Evolutionary conservation across 2,797 vertebrate species (phyloP), one percentile per base, ranked within the genome.

Genomic region (Neopelma chrysocephalum): DNA sequence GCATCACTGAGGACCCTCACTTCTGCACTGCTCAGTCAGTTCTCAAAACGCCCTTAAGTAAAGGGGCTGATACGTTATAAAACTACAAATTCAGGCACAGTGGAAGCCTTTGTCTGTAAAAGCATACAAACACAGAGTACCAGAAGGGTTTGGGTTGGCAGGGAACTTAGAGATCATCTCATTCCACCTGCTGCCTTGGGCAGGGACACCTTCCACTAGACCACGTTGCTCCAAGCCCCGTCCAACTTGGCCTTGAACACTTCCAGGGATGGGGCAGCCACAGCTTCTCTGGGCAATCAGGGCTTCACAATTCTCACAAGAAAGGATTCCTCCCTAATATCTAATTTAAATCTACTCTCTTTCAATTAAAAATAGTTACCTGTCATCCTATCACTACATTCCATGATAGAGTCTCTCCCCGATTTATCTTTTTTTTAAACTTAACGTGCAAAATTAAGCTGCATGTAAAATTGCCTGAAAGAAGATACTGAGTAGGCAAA

Each of bases 351-450:
- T 8, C 15, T 4, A 34, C 6, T 11, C 26, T 48, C 40, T 36
- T 32, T 34, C 12, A 68, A 54, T 54, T 54, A 48, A 58, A 68
- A 40, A 18, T 17, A 64, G 6, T 18, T 34, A 54, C 5, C 6
- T 15, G 15, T 54, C 1, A 0, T 60, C 42, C 47, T 25, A 43
- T 13, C 38, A n/a, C 11, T 23, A 11, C 22, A 21, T 29, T 51
- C n/a, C 26, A 20, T n/a, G 22, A 43, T 22, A 43, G 11, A 48
- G 21, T 15, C 27, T 7, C 0, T 0, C 22, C 10, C 9, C 0
- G 2, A 78, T 14, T 60, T 29, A 13, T 3, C 8, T 3, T 13
- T 45, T 26, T 83, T 82, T 56, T 2, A 64, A 78, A 61, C 7
- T 21, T 62, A 31, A 10, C 9, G 14, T 34, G 48, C 40, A 81